Evolutionary conservation across 2,797 vertebrate species (phyloP).

Genomic region (Clamator glandarius): DNA sequence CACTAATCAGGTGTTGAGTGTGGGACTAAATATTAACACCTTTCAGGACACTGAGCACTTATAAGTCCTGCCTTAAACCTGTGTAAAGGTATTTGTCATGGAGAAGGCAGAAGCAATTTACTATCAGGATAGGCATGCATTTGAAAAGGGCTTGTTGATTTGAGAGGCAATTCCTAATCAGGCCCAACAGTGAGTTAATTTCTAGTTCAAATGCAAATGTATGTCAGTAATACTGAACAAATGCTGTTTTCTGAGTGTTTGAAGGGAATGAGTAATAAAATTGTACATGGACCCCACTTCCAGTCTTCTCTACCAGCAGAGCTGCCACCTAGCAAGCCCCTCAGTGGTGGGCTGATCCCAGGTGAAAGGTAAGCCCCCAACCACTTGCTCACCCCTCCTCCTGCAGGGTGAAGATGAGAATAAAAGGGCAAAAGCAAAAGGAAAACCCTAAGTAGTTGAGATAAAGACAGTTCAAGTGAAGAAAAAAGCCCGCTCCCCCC

Average conservation of each 20-base stretch:
- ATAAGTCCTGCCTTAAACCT: not conserved
- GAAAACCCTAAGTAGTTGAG: not conserved
- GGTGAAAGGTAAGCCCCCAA: not conserved
- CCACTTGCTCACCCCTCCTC: fast-evolving
- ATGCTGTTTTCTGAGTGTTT: not conserved
- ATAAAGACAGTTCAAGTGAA: not conserved
- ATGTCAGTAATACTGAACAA: not conserved
- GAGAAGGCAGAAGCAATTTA: not conserved
- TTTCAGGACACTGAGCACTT: slow-evolving; percentile 3
- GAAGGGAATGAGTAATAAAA: not conserved
- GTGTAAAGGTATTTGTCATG: not conserved
- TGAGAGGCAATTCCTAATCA: not conserved
- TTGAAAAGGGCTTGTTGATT: not conserved
- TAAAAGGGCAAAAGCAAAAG: not conserved
- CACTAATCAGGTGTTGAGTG: not conserved
- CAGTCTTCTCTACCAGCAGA: not conserved
- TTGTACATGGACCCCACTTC: not conserved
- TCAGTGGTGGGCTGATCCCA: not conserved
- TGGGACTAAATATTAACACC: slow-evolving; percentile 8
- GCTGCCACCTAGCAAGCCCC: not conserved
- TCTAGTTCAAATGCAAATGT: not conserved
- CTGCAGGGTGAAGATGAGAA: not conserved
- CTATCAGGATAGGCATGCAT: not conserved
- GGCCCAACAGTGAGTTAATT: not conserved
- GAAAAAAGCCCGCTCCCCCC: not conserved